Base-by-base conservation (phyloP, 1,140 invertebrate genomes). In the Steinernema feltiae region DNA sequence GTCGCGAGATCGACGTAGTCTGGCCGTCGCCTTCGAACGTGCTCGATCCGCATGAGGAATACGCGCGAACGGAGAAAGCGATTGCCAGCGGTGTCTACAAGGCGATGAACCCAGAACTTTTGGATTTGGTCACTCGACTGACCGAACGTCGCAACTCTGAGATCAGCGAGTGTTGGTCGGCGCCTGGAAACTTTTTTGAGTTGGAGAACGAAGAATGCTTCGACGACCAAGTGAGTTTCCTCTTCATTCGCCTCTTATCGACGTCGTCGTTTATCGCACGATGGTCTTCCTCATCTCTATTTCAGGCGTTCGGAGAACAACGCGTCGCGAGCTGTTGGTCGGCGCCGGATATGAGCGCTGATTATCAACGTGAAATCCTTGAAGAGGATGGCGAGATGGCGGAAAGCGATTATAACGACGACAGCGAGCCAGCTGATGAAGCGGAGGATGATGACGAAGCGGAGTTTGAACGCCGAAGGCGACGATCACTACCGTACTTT, bases 121-220 rank as follows among this genome's bases (percentile, higher is more conserved):
- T 63, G 53, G 53, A 63, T 7, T 21, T 63, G 12, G 24, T 63
- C 24, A 63, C 15, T 21, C 53, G 53, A 15, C 53, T 63, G 53
- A 63, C 53, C 3, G 53, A 63, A 27, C 53, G 53, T 15, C 53
- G 53, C 12, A 63, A 63, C 53, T 63, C 53, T 3, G 53, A 63
- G 3, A 63, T 63, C 24, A 63, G 53, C 53, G 53, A 63, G 24
- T 63, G 53, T 27, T 63, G 53, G 53, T 63, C 53, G 12, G 53
- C 53, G 24, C 53, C 53, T 63, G 53, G 53, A 12, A 63, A 63
- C 53, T 63, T 63, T 27, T 63, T 63, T 27, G 53, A 63, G 53
- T 27, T 63, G 15, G 53, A 63, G 7, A 21, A 63, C 53, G 53
- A 41, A 12, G 41, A 46, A 46, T 46, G 41, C 41, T n/a, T n/a